Evolutionary conservation across 2,888 invertebrate genomes (phyloP).

Genomic region (Torymus aiolomorphi): DNA sequence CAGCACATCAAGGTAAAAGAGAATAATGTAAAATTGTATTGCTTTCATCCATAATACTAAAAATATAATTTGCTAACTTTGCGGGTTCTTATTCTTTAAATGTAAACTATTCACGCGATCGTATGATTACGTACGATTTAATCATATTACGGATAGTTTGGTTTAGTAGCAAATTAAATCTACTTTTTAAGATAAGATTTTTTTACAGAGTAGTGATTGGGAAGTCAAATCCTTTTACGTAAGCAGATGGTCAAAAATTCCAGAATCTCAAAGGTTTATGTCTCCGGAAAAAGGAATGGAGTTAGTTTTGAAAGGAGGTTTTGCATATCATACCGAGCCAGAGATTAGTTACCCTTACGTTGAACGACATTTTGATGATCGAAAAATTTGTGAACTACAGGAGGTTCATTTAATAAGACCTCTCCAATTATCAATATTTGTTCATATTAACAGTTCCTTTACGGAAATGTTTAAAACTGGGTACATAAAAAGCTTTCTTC

Average conservation of each 20-base stretch:
- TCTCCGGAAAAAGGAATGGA: slow-evolving; percentile 66
- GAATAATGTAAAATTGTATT: no score
- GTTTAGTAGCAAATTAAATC: no score
- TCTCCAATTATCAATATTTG: slow-evolving; percentile 52
- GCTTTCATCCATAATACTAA: no score
- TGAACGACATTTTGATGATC: slow-evolving; percentile 65
- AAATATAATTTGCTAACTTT: no score
- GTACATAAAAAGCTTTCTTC: slow-evolving; percentile 54
- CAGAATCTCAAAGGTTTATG: slow-evolving; percentile 64
- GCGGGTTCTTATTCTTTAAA: no score
- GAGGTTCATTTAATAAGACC: slow-evolving; percentile 67
- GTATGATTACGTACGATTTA: no score
- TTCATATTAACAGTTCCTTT: slow-evolving; percentile 68
- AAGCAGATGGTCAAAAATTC: slow-evolving; percentile 64
- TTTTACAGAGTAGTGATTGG: slow-evolving; percentile 63
- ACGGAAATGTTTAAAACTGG: slow-evolving; percentile 68
- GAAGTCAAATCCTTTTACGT: slow-evolving; percentile 62
- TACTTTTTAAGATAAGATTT: not conserved
- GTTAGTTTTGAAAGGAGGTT: slow-evolving; percentile 65
- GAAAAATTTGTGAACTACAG: slow-evolving; percentile 68
- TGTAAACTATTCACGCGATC: no score
- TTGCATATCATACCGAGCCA: slow-evolving; percentile 70
- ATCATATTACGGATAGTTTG: no score
- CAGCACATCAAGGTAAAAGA: slow-evolving; percentile 55
- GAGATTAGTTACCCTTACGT: slow-evolving; percentile 69